Evolutionary conservation across 2,888 invertebrate species (phyloP), one percentile per base, ranked within the genome.

Genomic region (Lordiphosa fenestrarum): DNA sequence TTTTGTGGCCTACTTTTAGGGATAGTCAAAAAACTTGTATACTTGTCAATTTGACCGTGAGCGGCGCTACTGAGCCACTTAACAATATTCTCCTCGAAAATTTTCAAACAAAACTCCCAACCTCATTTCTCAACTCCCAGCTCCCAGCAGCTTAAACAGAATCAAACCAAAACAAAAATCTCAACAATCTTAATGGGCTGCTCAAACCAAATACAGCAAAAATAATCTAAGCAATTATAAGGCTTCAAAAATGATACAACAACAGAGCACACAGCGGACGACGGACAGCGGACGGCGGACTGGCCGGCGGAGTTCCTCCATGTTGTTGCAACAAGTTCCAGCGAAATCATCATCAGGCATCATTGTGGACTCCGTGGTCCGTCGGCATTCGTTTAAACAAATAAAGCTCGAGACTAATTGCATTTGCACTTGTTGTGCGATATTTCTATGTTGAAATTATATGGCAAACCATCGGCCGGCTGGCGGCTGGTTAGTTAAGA

Each of bases 341-440:
- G 53, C 30, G 13, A 15, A 23, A 42, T 25, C 53, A 12, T 33
- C 44, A 47, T 36, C 61, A 53, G 30, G 30, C 30, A 9, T 53
- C 44, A 41, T 39, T 36, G 37, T 38, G 50, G 61, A 44, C 23
- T 44, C 42, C 12, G 7, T 42, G 40, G 35, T 30, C 40, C 60
- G 74, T 69, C 71, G 81, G 81, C 77, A 77, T 81, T 76, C 77
- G 69, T 66, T 67, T 71, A 77, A 81, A 83, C 81, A 81, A 81
- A 84, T 81, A 81, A 84, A 77, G 78, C 71, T 56, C 46, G 73
- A 53, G 65, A 78, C 81, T 84, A 81, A 81, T 81, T 81, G 81
- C 81, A 83, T 81, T 81, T 81, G 81, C 81, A 81, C 81, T 84
- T 81, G 73, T 69, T 78, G 68, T 69, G 82, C 77, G 77, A 82